Percentiles rank a stretch among this genome's conserved stretches.
Evolutionary conservation across 2,888 invertebrate genomes (phyloP).

Genomic region (Gastracanthus pulcherrimus): DNA sequence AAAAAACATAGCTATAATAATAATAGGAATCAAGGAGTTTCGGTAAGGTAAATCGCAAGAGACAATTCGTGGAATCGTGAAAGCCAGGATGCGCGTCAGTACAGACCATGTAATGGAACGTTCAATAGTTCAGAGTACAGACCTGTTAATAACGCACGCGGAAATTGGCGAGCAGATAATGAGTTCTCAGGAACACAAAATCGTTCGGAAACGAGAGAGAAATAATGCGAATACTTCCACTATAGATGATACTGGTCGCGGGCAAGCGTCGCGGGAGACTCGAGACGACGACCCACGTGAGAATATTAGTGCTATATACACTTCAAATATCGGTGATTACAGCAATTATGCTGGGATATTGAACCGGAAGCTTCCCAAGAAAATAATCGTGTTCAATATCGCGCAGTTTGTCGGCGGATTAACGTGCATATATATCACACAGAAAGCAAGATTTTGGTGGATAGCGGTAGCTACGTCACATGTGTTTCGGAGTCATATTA

Average conservation of each 20-base stretch:
- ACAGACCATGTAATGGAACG: no score
- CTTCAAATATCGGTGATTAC: neutral
- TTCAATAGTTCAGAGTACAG: no score
- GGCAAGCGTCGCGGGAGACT: neutral
- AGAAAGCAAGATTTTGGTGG: neutral
- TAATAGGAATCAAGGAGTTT: no score
- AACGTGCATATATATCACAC: neutral
- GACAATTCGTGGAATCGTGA: no score
- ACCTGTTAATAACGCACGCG: no score
- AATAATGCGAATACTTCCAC: neutral
- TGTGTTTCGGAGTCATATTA: constrained; percentile 28
- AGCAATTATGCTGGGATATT: constrained; percentile 30
- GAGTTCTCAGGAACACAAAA: no score
- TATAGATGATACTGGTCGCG: neutral
- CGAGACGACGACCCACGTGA: neutral
- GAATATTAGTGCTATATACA: neutral
- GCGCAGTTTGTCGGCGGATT: constrained; percentile 21
- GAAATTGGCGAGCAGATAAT: no score
- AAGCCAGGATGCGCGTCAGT: neutral
- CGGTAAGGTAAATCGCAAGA: neutral
- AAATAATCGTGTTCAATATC: neutral
- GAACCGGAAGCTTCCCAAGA: neutral
- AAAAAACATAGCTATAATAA: no score
- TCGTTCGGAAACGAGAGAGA: neutral
- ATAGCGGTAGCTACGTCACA: constrained; percentile 33